phyloP scores from a whole-genome alignment of 2,888 invertebrate genomes.

The Melolontha melolontha region DNA sequence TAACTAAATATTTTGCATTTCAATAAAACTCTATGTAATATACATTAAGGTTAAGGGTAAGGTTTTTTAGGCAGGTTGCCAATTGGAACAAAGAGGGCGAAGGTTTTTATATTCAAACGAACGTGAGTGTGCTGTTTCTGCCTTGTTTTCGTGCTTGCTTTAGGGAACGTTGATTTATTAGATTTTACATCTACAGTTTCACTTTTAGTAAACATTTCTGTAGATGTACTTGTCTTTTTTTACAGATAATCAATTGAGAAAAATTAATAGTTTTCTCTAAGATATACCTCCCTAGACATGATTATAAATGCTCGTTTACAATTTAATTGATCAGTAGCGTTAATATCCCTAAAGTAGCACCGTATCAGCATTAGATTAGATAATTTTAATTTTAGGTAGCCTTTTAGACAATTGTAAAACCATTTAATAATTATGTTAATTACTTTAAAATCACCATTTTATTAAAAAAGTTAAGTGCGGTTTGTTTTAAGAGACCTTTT shows the following conservation, averaged over 20 bases:
- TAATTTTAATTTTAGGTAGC: no score
- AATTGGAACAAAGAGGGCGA: conserved; percentile 37
- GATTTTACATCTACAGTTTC: conserved; percentile 21
- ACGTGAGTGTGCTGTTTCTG: conserved; percentile 33
- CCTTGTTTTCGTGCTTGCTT: conserved; percentile 26
- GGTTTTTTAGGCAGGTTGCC: conserved; percentile 38
- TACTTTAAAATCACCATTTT: no score
- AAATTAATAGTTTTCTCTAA: conserved; percentile 17
- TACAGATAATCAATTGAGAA: conserved; percentile 25
- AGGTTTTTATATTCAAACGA: conserved; percentile 34
- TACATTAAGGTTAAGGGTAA: conserved; percentile 39
- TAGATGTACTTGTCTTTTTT: conserved; percentile 11
- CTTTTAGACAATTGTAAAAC: not conserved
- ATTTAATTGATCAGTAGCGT: conserved; percentile 18
- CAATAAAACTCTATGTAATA: not conserved
- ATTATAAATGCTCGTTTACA: not conserved
- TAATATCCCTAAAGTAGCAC: not conserved
- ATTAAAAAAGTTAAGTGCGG: no score
- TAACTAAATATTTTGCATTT: not conserved
- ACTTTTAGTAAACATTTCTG: conserved; percentile 25
- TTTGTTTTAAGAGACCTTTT: no score
- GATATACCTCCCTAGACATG: not conserved
- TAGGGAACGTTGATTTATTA: conserved; percentile 37
- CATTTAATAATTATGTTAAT: not conserved
- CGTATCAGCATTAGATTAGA: no score